phyloP scores from a whole-genome alignment of 2,888 invertebrate genomes.

The Rhagonycha fulva region DNA sequence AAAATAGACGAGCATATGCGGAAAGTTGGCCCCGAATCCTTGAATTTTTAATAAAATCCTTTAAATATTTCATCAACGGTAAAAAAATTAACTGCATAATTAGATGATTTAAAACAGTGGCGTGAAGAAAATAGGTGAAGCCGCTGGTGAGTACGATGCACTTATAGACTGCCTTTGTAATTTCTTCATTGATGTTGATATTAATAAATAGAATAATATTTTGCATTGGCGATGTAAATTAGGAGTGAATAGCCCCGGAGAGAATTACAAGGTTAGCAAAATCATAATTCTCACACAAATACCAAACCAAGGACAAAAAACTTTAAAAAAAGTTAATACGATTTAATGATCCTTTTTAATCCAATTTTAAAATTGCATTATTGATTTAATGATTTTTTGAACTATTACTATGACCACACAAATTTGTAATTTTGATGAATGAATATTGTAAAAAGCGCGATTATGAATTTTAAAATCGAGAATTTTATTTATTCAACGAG shows the following conservation, averaged over 20 bases:
- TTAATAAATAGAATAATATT: not conserved
- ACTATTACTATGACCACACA: not conserved
- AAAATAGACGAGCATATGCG: not conserved
- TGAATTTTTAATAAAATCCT: not conserved
- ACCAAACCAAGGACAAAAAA: conserved; percentile 7
- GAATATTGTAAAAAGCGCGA: not conserved
- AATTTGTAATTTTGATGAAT: not conserved
- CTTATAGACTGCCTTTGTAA: not conserved
- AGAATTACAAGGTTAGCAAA: conserved; percentile 13
- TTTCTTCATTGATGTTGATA: not conserved
- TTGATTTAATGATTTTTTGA: not conserved
- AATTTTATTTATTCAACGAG: not conserved
- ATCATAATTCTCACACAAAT: conserved; percentile 6
- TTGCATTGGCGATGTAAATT: not conserved
- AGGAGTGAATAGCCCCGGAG: conserved; percentile 8
- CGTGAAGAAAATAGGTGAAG: not conserved
- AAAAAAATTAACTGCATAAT: not conserved
- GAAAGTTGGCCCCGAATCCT: not conserved
- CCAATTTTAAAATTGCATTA: not conserved
- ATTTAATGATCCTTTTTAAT: not conserved
- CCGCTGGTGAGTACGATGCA: not conserved
- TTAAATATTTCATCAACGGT: not conserved
- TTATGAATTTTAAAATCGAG: not conserved
- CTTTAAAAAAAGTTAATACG: not conserved
- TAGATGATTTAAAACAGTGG: not conserved